Evolutionary conservation across 1,140 invertebrate genomes (phyloP).

Genomic region (Drosophila chauvacae): DNA sequence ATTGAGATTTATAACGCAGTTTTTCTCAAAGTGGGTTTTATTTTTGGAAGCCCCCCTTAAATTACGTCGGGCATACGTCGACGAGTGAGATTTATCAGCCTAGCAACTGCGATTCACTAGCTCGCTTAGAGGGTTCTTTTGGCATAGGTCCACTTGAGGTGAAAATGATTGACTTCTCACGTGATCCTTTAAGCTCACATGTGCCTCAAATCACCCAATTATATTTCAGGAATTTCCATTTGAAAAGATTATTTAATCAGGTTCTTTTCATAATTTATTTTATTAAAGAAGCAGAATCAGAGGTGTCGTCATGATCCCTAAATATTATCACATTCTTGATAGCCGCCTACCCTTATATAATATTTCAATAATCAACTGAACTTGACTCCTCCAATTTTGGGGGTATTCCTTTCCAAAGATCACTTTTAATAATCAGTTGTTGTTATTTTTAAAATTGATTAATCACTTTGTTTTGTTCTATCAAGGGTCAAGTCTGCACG

Average conservation of each 20-base stretch:
- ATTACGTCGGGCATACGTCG: constrained; percentile 54
- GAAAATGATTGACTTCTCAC: constrained; percentile 3
- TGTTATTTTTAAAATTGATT: constrained; percentile 50
- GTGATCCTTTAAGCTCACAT: constrained; percentile 16
- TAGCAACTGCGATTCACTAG: constrained; percentile 40
- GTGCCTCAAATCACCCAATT: neutral
- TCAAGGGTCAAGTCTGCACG: constrained; percentile 43
- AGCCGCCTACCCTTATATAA: neutral
- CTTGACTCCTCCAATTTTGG: constrained; percentile 29
- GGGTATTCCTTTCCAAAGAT: constrained; percentile 50
- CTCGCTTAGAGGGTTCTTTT: constrained; percentile 6
- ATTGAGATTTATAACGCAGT: constrained; percentile 74
- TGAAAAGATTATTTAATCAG: constrained; percentile 2
- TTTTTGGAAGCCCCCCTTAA: constrained; percentile 59
- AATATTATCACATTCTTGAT: neutral
- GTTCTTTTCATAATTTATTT: constrained; percentile 2
- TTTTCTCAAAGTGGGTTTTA: constrained; percentile 61
- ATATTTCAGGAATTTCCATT: neutral
- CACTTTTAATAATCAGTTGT: constrained; percentile 37
- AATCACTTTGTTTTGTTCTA: constrained; percentile 69
- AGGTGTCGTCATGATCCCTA: neutral
- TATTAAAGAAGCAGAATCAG: no score
- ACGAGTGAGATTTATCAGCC: constrained; percentile 8
- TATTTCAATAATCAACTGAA: constrained; percentile 24
- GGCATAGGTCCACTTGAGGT: constrained; percentile 20